Evolutionary conservation across 30 jellyfish, hydroid and myxozoan genomes (phyloP), one percentile per base, ranked within the genome.

Genomic region (Turritopsis dohrnii): DNA sequence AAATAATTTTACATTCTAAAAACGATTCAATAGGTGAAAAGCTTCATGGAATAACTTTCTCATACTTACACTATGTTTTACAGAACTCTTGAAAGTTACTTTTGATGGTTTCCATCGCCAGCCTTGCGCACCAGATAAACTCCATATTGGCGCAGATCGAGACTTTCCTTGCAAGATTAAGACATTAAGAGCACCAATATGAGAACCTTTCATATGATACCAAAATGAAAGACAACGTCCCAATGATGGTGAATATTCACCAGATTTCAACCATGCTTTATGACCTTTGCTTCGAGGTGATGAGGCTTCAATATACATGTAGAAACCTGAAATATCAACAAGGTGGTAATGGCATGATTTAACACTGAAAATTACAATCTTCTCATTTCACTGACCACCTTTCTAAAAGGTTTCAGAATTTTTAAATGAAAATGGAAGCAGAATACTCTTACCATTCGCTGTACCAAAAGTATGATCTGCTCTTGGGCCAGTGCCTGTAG

Each of bases 171-270:
- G 84, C 83, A 84, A 88, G 30, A 22, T 71, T 28, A 93, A 90
- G 66, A 93, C 96, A 65, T 93, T 93, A 16, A 93, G 84, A 18
- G 85, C 71, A 27, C 96, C 96, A 29, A 93, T 90, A 23, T 88
- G 79, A 72, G 71, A 65, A 71, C 98, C 98, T 41, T 84, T 84
- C 98, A 93, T 93, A 76, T 93, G 98, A 69, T 93, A 93, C 98
- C 98, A 93, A 79, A 93, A 93, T 86, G 94, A 95, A 77, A 93
- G 73, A 29, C 98, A 93, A 71, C 96, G 96, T 1, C 98, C 98
- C 27, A 84, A 19, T 18, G 98, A 71, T 27, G 96, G 95, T 28
- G 93, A 27, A 65, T 75, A 88, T 18, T 69, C 91, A 17, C 88
- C 89, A 69, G 96, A 88, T 71, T 86, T 88, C 8, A 93, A 83